Evolutionary conservation across 30 jellyfish, hydroid and myxozoan species (phyloP).

Genomic region (Rhopilema esculentum): DNA sequence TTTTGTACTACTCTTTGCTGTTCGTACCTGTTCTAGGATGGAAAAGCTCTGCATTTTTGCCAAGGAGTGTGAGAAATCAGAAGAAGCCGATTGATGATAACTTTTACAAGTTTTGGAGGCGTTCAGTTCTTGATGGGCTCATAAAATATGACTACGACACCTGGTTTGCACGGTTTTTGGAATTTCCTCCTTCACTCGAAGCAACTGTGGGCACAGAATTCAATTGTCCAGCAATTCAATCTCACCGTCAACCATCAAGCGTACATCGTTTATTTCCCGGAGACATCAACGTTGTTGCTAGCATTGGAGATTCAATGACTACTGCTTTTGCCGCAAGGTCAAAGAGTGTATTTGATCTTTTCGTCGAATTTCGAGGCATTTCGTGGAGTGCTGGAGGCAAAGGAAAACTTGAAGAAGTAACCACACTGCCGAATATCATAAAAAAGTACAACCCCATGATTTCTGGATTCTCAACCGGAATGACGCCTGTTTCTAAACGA

Average conservation of each 20-base stretch:
- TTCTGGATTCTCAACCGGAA: slow-evolving; percentile 62
- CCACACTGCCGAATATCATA: slow-evolving; percentile 83
- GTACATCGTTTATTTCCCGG: slow-evolving; percentile 81
- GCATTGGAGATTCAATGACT: slow-evolving; percentile 86
- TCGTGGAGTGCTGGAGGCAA: slow-evolving; percentile 91
- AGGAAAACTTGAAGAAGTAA: slow-evolving; percentile 51
- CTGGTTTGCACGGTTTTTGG: slow-evolving; percentile 40
- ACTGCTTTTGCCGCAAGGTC: slow-evolving; percentile 94
- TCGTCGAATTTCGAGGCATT: slow-evolving; percentile 77
- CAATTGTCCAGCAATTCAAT: slow-evolving; percentile 23
- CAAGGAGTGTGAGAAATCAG: slow-evolving; percentile 15
- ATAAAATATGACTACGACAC: slow-evolving; percentile 58
- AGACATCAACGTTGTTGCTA: slow-evolving; percentile 83
- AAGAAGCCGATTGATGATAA: slow-evolving; percentile 42
- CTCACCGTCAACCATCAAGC: slow-evolving; percentile 22
- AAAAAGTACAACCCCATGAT: slow-evolving; percentile 79
- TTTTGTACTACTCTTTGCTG: not conserved
- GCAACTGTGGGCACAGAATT: slow-evolving; percentile 37
- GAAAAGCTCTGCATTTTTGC: not conserved
- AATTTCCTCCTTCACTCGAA: slow-evolving; percentile 14
- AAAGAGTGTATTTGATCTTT: slow-evolving; percentile 51
- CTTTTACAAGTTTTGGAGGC: slow-evolving; percentile 68
- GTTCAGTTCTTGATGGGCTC: slow-evolving; percentile 34
- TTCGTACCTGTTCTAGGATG: not conserved
- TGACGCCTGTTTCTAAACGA: slow-evolving; percentile 63